These are phyloP conservation scores for Galendromus occidentalis DNA, from an alignment of 1,140 invertebrate species.

Conservation along the genomic window DNA sequence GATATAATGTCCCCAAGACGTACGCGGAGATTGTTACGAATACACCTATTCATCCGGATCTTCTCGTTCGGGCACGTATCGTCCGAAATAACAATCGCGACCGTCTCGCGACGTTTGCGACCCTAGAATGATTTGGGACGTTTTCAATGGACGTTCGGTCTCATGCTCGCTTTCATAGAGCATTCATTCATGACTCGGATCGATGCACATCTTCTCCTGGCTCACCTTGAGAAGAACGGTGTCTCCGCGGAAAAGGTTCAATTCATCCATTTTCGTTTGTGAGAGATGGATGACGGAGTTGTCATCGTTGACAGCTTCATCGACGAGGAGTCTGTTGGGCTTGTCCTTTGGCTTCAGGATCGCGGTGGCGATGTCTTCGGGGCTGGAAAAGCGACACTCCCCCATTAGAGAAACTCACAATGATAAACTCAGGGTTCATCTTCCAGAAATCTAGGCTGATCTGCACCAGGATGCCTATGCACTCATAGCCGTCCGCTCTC, in stretches of 20 bases:
- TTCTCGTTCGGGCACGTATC: conserved; percentile 90
- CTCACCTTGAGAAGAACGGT: conserved; percentile 65
- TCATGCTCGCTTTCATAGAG: too few relatives aligned
- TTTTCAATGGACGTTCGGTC: too few relatives aligned
- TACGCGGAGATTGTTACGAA: conserved; percentile 91
- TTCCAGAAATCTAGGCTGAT: too few relatives aligned
- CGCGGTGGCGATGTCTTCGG: conserved; percentile 87
- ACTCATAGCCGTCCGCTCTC: too few relatives aligned
- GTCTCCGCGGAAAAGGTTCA: conserved; percentile 91
- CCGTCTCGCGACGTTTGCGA: conserved; percentile 90
- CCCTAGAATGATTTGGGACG: too few relatives aligned
- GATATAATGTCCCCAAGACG: conserved; percentile 84
- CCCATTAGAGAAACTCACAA: too few relatives aligned
- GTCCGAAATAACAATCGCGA: conserved; percentile 92
- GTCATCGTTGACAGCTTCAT: conserved; percentile 93
- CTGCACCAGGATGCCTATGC: too few relatives aligned
- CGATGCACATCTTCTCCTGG: too few relatives aligned
- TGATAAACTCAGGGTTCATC: too few relatives aligned
- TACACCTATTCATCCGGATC: conserved; percentile 94
- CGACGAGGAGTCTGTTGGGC: conserved; percentile 91
- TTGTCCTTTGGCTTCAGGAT: conserved; percentile 92
- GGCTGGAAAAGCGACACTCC: conserved; percentile 17
- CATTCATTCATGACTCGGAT: too few relatives aligned
- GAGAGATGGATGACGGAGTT: conserved; percentile 90
- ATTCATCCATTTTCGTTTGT: conserved; percentile 92